Base-by-base conservation (phyloP, 2,888 invertebrate species). In the Morinoia aosen region DNA sequence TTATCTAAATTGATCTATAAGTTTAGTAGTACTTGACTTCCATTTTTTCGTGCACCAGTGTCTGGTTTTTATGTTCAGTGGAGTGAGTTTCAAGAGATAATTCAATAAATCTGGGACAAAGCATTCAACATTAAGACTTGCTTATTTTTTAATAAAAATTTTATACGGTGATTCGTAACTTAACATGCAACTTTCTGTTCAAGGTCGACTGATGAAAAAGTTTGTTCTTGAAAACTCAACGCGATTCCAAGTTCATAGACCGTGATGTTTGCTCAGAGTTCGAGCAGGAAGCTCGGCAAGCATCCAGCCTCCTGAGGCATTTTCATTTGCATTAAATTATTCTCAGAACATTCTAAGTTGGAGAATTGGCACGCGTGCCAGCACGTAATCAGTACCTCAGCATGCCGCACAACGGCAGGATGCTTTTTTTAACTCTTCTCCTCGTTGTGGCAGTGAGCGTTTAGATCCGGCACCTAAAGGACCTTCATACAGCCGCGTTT, bases 241-340 rank as follows among this genome's bases (percentile, higher is more conserved):
- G 58, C 7, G 5, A 19, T 57, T 48, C 48, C 57, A 57, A 48
- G 33, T 93, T 93, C 57, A 93, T 39, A 93, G 57, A 48, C 93
- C 58, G 11, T 93, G 57, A 93, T 10, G 56, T 93, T n/a, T 48
- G 48, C 39, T 8, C 33, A 5, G 12, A 57, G 48, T 93, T 57
- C 93, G 39, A 57, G 48, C 56, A 93, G 93, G 16, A 33, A 56
- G 57, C 48, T 93, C 14, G 56, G 93, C 57, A 93, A 93, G 48
- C 93, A 93, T 57, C 48, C 93, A 39, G 57, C 16, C 93, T 48
- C 57, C 57, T 48, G 57, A 40, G 48, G 93, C 48, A 33, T 57
- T 93, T 93, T 57, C 93, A 93, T 93, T 93, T 93, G 93, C 93
- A 93, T 93, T 57, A 93, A 12, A 93, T 93, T 93, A 93, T 93